phyloP scores from a whole-genome alignment of 2,113 vertebrate genomes.

The Chaetura pelagica region DNA sequence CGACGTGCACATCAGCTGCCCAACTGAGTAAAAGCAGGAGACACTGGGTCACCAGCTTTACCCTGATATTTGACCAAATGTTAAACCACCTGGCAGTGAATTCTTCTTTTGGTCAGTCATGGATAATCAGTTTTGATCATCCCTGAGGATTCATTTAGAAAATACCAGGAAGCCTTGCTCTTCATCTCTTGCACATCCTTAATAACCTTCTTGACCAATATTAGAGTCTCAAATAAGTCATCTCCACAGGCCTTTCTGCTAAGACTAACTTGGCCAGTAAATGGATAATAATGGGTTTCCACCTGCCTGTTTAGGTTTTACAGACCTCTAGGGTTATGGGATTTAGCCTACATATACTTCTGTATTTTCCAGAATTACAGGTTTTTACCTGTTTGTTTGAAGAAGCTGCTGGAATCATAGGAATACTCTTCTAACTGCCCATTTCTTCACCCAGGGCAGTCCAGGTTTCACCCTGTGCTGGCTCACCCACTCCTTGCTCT shows the following conservation, averaged over 20 bases:
- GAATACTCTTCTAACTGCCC: not conserved
- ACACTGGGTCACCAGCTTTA: not conserved
- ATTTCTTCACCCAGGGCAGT: not conserved
- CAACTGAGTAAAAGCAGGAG: not conserved
- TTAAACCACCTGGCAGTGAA: not conserved
- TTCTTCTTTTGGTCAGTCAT: not conserved
- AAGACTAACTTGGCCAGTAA: not conserved
- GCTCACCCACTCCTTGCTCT: not conserved
- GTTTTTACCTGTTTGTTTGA: not conserved
- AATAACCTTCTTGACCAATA: not conserved
- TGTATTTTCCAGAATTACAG: not conserved
- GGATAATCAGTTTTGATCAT: not conserved
- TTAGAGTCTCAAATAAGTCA: not conserved
- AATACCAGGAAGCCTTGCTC: not conserved
- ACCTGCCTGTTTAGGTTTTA: not conserved
- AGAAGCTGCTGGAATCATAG: not conserved
- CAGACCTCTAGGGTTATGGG: not conserved
- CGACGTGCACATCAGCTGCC: not conserved
- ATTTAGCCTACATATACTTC: not conserved
- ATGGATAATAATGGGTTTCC: not conserved
- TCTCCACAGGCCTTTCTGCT: not conserved
- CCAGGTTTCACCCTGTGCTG: not conserved
- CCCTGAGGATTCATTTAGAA: not conserved
- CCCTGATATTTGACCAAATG: not conserved
- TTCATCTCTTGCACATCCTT: not conserved